Percentiles rank a stretch among this genome's conserved stretches.
These are phyloP conservation scores for Equus przewalskii DNA, from an alignment of 2,113 vertebrate genomes.

Conservation along the genomic window DNA sequence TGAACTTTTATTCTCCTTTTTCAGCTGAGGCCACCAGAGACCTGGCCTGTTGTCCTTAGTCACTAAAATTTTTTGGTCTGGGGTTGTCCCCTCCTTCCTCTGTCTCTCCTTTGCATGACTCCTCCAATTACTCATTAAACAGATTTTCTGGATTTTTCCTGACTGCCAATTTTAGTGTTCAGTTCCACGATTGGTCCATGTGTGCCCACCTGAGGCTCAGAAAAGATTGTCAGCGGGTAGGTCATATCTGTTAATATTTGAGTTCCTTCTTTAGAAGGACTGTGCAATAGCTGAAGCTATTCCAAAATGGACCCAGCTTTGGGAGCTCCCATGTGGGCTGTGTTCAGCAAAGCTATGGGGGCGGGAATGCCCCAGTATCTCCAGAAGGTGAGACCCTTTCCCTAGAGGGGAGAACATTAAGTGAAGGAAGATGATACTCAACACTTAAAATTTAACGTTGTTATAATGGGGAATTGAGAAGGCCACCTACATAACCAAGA, in stretches of 20 bases:
- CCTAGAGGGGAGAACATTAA: neutral
- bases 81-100: neutral
- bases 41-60: neutral
- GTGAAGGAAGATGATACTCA: neutral
- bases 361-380: neutral
- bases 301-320: neutral
- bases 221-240: neutral
- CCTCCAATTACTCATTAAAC: neutral
- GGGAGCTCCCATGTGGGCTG: neutral
- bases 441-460: neutral
- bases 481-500: neutral
- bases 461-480: neutral
- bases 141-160: slow-evolving; percentile 4
- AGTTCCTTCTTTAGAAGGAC: neutral
- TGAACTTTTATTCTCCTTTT: neutral
- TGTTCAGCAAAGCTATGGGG: neutral
- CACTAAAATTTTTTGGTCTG: neutral
- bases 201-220: neutral
- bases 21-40: neutral
- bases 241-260: neutral
- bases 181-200: neutral
- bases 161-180: neutral
- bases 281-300: neutral
- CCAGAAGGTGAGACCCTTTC: too few species aligned
- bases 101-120: neutral